These are phyloP conservation scores for Ammospiza maritima DNA, from an alignment of 2,797 vertebrate genomes.

Conservation along the genomic window DNA sequence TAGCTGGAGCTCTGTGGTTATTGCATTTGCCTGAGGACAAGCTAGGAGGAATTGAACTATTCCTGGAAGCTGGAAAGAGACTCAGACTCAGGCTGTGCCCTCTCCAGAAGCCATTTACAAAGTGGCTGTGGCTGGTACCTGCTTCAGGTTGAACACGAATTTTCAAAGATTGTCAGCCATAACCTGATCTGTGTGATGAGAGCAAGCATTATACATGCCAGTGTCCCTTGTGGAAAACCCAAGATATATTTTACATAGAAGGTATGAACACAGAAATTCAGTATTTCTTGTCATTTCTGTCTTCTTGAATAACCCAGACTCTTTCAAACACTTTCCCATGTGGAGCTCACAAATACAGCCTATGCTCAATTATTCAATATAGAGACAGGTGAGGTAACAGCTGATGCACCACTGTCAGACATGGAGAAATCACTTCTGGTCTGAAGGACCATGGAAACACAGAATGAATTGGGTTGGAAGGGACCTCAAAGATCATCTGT, in stretches of 20 bases:
- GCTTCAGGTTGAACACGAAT: not conserved
- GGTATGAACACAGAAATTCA: not conserved
- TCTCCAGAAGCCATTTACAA: not conserved
- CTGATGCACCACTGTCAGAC: not conserved
- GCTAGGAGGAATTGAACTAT: not conserved
- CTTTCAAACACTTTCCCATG: not conserved
- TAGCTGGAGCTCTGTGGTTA: not conserved
- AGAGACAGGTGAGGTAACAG: not conserved
- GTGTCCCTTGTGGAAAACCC: not conserved
- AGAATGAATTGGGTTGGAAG: not conserved
- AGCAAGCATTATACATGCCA: not conserved
- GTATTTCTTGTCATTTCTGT: not conserved
- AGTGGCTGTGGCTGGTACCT: not conserved
- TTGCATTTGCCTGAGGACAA: constrained; percentile 15
- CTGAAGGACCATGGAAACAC: fast-evolving
- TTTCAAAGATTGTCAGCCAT: not conserved
- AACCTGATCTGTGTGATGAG: not conserved
- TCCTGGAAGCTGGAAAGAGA: not conserved
- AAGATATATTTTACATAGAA: not conserved
- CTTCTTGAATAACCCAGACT: not conserved
- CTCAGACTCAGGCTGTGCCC: not conserved
- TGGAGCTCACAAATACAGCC: not conserved
- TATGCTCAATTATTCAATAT: not conserved
- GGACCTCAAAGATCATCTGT: not conserved
- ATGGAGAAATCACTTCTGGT: not conserved